phyloP scores from a whole-genome alignment of 2,888 invertebrate genomes.

The Limenitis camilla region DNA sequence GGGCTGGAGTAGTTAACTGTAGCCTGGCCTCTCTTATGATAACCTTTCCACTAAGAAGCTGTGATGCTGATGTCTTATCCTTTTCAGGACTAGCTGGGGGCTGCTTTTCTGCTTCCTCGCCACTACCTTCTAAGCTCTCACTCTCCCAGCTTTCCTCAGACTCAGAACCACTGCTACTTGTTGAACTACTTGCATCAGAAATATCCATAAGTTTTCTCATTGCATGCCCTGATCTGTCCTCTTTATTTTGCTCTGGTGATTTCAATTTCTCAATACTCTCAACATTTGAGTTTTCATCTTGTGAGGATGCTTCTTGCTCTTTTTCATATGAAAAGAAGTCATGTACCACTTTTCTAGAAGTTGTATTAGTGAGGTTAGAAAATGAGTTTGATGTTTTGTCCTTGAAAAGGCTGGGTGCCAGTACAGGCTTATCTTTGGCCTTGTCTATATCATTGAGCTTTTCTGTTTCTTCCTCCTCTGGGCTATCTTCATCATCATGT shows the following conservation, averaged over 20 bases:
- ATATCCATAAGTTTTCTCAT: slow-evolving; percentile 68
- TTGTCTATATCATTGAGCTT: slow-evolving; percentile 50
- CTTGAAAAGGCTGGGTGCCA: slow-evolving; percentile 58
- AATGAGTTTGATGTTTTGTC: slow-evolving; percentile 64
- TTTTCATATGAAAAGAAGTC: slow-evolving; percentile 64
- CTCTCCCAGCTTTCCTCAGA: slow-evolving; percentile 67
- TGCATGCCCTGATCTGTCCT: slow-evolving; percentile 62
- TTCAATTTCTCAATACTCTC: slow-evolving; percentile 53
- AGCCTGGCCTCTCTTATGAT: slow-evolving; percentile 81
- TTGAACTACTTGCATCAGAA: slow-evolving; percentile 66
- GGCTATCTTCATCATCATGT: slow-evolving; percentile 47
- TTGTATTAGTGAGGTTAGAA: slow-evolving; percentile 42
- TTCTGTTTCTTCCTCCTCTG: slow-evolving; percentile 47
- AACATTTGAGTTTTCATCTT: slow-evolving; percentile 60
- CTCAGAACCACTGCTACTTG: slow-evolving; percentile 62
- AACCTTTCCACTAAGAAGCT: slow-evolving; percentile 77
- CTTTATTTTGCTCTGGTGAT: slow-evolving; percentile 47
- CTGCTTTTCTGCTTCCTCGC: slow-evolving; percentile 55
- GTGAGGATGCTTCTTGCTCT: slow-evolving; percentile 48
- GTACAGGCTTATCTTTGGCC: slow-evolving; percentile 43
- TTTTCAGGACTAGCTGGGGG: slow-evolving; percentile 62
- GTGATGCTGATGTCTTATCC: slow-evolving; percentile 61
- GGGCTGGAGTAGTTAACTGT: slow-evolving; percentile 70
- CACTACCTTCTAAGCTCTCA: slow-evolving; percentile 54
- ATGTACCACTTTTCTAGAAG: slow-evolving; percentile 44